Percentiles rank a stretch among this genome's conserved stretches.
Conservation (phyloP, 2,113 vertebrate genomes). For the Peromyscus californicus region DNA sequence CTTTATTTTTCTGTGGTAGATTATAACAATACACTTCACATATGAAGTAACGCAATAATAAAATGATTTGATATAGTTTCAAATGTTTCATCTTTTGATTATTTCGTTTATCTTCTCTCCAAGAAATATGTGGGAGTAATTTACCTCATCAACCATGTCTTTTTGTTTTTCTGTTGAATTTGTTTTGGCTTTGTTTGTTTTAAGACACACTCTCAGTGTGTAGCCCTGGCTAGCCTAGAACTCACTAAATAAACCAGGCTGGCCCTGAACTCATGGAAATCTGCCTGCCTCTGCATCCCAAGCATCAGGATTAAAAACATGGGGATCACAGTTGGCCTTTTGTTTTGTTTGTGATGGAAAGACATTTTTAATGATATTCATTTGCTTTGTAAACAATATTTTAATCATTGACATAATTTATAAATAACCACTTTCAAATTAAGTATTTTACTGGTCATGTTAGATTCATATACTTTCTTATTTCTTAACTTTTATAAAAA, state of each 20-base stretch:
- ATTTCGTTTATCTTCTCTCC: background rate
- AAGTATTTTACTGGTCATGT: background rate
- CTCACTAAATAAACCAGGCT: background rate
- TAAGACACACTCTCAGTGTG: background rate
- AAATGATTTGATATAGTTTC: background rate
- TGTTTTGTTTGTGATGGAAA: slow-evolving; percentile 32
- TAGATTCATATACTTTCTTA: background rate
- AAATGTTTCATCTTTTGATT: background rate
- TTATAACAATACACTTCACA: background rate
- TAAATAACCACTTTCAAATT: slow-evolving; percentile 42
- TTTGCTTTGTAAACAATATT: slow-evolving; percentile 17
- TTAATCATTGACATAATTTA: slow-evolving; percentile 38
- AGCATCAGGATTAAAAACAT: background rate
- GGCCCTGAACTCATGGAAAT: background rate
- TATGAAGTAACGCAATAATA: background rate
- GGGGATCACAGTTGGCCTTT: background rate
- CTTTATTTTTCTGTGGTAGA: background rate
- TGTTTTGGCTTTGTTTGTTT: slow-evolving; percentile 37
- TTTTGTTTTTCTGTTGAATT: background rate
- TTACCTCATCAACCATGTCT: background rate
- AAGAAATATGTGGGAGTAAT: background rate
- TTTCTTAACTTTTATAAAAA: slow-evolving; percentile 47
- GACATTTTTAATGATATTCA: background rate
- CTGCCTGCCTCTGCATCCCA: background rate
- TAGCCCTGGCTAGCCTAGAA: background rate